Percentiles rank a stretch among this genome's conserved stretches.
phyloP scores from a whole-genome alignment of 2,797 vertebrate species.

The Hyperoplus lanceolatus region DNA sequence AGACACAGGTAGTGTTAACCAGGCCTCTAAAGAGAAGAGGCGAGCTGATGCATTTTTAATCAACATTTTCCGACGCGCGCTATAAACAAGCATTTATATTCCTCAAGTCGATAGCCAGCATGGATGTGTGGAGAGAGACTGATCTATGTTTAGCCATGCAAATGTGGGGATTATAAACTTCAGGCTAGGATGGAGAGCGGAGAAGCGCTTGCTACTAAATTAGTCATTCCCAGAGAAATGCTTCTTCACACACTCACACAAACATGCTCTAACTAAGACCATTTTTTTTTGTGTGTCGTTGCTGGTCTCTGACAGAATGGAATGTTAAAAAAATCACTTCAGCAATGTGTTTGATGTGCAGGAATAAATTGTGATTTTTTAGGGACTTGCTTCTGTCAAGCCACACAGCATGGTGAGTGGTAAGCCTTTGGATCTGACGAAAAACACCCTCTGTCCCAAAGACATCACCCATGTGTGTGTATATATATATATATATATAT shows the following conservation, averaged over 20 bases:
- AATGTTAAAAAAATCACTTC: conserved; percentile 44
- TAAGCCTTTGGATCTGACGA: conserved; percentile 36
- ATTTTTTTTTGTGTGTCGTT: conserved; percentile 7
- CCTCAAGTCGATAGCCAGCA: conserved; percentile 69
- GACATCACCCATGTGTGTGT: conserved; percentile 45
- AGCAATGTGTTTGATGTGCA: conserved; percentile 58
- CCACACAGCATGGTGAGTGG: conserved; percentile 45
- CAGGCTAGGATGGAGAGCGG: conserved; percentile 68
- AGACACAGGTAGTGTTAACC: conserved; percentile 42
- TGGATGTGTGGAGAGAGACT: conserved; percentile 67
- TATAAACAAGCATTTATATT: conserved; percentile 79
- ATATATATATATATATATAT: no score
- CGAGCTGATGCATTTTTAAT: conserved; percentile 71
- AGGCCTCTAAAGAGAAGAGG: conserved; percentile 15
- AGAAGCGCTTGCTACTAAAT: conserved; percentile 68
- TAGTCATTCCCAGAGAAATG: conserved; percentile 71
- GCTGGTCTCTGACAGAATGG: conserved; percentile 36
- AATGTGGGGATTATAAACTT: conserved; percentile 81
- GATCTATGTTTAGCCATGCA: conserved; percentile 83
- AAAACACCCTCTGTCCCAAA: conserved; percentile 43
- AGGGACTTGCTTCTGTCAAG: conserved; percentile 23
- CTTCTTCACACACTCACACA: conserved; percentile 46
- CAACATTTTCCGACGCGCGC: conserved; percentile 61
- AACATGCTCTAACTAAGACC: conserved; percentile 34
- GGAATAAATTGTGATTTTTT: conserved; percentile 49